Conservation (phyloP, 2,888 invertebrate species). For the Sarcophaga variegata region DNA sequence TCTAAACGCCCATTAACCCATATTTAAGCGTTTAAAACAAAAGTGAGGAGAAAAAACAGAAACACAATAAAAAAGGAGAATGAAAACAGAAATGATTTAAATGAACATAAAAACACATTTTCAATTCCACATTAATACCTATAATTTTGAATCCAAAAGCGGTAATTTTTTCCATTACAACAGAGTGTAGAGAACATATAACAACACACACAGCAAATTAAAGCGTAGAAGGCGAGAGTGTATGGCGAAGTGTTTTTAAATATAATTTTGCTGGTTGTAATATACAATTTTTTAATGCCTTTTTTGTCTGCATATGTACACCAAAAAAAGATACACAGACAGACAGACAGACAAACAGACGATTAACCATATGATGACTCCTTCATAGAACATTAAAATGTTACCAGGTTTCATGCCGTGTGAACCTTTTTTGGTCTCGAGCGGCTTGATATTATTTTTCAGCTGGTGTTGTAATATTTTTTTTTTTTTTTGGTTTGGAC, state of each 20-base stretch:
- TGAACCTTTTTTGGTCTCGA: slow-evolving; percentile 26
- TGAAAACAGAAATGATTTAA: slow-evolving; percentile 26
- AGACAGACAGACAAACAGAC: not conserved
- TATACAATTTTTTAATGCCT: slow-evolving; percentile 37
- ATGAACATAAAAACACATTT: slow-evolving; percentile 46
- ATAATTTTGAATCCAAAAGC: slow-evolving; percentile 46
- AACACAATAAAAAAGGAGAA: not conserved
- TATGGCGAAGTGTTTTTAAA: slow-evolving; percentile 30
- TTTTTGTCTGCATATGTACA: not conserved
- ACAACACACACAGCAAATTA: no score
- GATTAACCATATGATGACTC: slow-evolving; percentile 32
- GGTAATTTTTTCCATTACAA: not conserved
- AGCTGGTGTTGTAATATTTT: not conserved
- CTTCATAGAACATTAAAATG: slow-evolving; percentile 23
- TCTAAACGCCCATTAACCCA: slow-evolving; percentile 48
- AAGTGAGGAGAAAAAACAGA: slow-evolving; percentile 6
- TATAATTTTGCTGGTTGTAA: slow-evolving; percentile 54
- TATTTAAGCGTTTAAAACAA: slow-evolving; percentile 16
- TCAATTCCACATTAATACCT: slow-evolving; percentile 50
- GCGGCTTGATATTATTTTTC: not conserved
- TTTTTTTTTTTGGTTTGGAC: not conserved
- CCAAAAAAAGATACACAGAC: not conserved
- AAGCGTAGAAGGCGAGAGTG: not conserved
- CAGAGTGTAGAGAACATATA: not conserved
- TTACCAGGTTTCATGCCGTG: slow-evolving; percentile 27